phyloP scores from a whole-genome alignment of 2,113 vertebrate genomes.

The Tretioscincus oriximinensis region DNA sequence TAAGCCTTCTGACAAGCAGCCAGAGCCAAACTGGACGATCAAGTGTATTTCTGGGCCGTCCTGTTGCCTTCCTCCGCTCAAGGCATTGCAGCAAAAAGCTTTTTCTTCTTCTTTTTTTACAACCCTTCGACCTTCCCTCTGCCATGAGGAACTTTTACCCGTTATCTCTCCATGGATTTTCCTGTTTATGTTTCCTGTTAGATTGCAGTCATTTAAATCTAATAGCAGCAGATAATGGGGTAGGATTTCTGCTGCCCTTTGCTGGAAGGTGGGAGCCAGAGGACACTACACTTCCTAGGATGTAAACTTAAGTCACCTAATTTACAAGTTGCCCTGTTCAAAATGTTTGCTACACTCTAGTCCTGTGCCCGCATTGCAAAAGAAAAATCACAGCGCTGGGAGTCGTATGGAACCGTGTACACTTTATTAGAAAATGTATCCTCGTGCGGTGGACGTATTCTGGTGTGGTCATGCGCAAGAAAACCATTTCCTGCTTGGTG shows the following conservation, averaged over 20 bases:
- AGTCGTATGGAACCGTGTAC: too few relatives aligned
- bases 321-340: neutral
- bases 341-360: too few relatives aligned
- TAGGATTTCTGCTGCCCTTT: slow-evolving; percentile 24
- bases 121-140: slow-evolving; percentile 10
- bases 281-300: neutral
- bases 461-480: too few relatives aligned
- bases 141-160: slow-evolving; percentile 22
- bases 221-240: slow-evolving; percentile 35
- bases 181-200: slow-evolving; percentile 75
- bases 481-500: too few relatives aligned
- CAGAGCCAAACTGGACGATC: slow-evolving; percentile 36
- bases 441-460: too few relatives aligned
- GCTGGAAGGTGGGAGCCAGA: neutral
- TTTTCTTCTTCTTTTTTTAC: slow-evolving; percentile 15
- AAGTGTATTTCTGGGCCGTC: neutral
- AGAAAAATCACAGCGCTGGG: too few relatives aligned
- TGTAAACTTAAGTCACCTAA: neutral
- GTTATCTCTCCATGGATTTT: slow-evolving; percentile 73
- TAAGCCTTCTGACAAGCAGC: slow-evolving; percentile 50
- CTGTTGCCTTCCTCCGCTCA: slow-evolving; percentile 24
- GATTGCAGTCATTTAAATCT: slow-evolving; percentile 63
- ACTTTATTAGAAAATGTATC: too few relatives aligned
- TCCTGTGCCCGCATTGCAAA: too few relatives aligned
- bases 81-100: slow-evolving; percentile 23